A percentile compares a stretch with the other conserved stretches of the same genome.
phyloP scores from a whole-genome alignment of 2,113 vertebrate genomes.

The Nothocercus julius region DNA sequence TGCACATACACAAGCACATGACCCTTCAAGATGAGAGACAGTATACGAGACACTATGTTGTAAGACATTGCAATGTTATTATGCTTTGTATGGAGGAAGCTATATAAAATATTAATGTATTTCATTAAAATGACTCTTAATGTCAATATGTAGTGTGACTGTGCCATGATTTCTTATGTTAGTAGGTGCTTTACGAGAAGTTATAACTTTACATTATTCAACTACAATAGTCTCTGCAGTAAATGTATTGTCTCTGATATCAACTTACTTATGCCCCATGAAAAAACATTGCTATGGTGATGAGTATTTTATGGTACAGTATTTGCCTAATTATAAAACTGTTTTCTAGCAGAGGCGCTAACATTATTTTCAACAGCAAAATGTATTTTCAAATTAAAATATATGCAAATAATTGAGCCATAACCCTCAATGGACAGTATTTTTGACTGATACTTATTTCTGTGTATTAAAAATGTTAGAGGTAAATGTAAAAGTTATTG shows the following conservation, averaged over 20 bases:
- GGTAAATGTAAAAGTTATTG: constrained; percentile 17
- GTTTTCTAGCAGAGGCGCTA: constrained; percentile 1
- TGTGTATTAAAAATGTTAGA: constrained; percentile 42
- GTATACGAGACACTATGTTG: background rate
- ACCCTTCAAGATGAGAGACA: constrained; percentile 50
- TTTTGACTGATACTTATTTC: constrained; percentile 56
- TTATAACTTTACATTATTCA: constrained; percentile 50
- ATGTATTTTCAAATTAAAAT: constrained; percentile 54
- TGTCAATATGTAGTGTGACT: constrained; percentile 69
- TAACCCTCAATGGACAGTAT: constrained; percentile 10
- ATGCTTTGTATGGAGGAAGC: constrained; percentile 50
- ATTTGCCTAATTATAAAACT: constrained; percentile 58
- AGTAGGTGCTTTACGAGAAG: constrained; percentile 59
- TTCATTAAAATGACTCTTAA: constrained; percentile 75
- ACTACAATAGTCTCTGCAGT: constrained; percentile 3
- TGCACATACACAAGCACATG: background rate
- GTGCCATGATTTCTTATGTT: constrained; percentile 66
- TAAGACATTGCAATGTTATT: constrained; percentile 49
- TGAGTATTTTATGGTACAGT: constrained; percentile 61
- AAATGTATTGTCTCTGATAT: constrained; percentile 39
- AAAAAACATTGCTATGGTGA: constrained; percentile 57
- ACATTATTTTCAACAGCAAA: constrained; percentile 38
- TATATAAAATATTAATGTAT: constrained; percentile 73
- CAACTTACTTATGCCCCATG: constrained; percentile 48
- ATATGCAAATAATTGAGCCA: background rate